A percentile compares a stretch with the other conserved stretches of the same genome.
phyloP scores from a whole-genome alignment of 1,140 invertebrate genomes.

The Maniola jurtina region DNA sequence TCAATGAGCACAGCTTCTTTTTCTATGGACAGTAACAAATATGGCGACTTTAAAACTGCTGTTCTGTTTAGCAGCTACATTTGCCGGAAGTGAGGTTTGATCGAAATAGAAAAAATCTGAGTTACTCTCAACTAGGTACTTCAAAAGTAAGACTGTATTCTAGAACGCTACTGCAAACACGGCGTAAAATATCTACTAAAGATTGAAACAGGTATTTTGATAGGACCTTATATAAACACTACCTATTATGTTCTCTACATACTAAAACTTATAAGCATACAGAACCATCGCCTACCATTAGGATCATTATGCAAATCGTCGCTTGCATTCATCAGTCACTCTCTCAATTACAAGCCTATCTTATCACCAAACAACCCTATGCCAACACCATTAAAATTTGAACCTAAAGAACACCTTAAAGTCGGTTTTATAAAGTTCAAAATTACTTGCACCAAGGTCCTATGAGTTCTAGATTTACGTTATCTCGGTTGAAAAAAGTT shows the following conservation, averaged over 20 bases:
- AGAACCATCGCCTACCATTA: conserved; percentile 6
- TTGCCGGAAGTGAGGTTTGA: too few relatives aligned
- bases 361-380: conserved; percentile 47
- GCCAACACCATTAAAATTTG: conserved; percentile 22
- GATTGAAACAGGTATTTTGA: neutral
- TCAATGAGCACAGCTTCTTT: too few relatives aligned
- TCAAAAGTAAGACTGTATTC: too few relatives aligned
- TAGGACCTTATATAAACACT: neutral
- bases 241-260: conserved; percentile 1
- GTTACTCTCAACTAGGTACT: too few relatives aligned
- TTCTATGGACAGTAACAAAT: too few relatives aligned
- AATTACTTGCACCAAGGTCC: conserved; percentile 27
- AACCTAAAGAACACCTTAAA: conserved; percentile 25
- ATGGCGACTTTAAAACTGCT: too few relatives aligned
- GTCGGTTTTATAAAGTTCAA: conserved; percentile 27
- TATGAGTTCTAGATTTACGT: conserved; percentile 36
- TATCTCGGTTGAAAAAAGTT: conserved; percentile 46
- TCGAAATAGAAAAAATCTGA: too few relatives aligned
- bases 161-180: too few relatives aligned
- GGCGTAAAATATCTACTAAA: too few relatives aligned
- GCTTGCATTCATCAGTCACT: conserved; percentile 59
- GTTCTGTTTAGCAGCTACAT: too few relatives aligned
- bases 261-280: conserved; percentile 9
- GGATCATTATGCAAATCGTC: conserved; percentile 53
- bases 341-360: conserved; percentile 54